A percentile compares a stretch with the other conserved stretches of the same genome.
phyloP scores from a whole-genome alignment of 2,888 invertebrate species.

The Caenorhabditis zanzibari region DNA sequence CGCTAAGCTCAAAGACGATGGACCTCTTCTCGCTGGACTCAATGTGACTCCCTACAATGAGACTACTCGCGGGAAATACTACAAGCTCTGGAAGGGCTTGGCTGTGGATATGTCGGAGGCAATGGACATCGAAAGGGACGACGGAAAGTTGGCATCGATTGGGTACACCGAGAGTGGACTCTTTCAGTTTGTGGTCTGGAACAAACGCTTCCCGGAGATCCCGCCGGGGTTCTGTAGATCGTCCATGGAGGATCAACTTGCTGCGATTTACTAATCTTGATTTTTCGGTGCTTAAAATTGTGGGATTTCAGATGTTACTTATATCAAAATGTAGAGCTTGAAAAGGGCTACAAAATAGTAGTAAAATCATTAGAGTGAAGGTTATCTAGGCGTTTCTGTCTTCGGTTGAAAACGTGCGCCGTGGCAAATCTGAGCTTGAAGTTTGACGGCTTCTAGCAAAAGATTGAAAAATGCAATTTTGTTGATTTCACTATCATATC shows the following conservation, averaged over 20 bases:
- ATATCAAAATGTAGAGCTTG: too few species aligned
- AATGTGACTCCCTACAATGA: neutral
- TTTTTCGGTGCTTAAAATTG: too few species aligned
- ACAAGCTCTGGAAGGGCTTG: neutral
- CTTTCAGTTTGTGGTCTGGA: conserved; percentile 4
- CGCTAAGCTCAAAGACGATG: neutral
- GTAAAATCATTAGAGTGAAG: too few species aligned
- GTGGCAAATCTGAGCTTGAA: too few species aligned
- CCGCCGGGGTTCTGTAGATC: neutral
- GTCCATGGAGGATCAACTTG: neutral
- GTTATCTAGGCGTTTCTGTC: too few species aligned
- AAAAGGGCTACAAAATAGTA: too few species aligned
- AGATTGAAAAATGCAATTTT: too few species aligned
- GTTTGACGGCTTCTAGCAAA: too few species aligned
- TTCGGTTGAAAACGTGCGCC: too few species aligned
- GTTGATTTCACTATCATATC: too few species aligned
- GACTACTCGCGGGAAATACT: neutral
- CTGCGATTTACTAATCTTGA: neutral
- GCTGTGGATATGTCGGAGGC: neutral
- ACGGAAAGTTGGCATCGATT: neutral
- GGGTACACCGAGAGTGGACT: neutral
- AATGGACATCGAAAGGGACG: neutral
- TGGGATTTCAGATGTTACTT: too few species aligned
- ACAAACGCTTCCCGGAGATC: neutral
- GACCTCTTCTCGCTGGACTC: neutral